phyloP scores from a whole-genome alignment of 1,140 invertebrate species.

The Eciton burchellii region DNA sequence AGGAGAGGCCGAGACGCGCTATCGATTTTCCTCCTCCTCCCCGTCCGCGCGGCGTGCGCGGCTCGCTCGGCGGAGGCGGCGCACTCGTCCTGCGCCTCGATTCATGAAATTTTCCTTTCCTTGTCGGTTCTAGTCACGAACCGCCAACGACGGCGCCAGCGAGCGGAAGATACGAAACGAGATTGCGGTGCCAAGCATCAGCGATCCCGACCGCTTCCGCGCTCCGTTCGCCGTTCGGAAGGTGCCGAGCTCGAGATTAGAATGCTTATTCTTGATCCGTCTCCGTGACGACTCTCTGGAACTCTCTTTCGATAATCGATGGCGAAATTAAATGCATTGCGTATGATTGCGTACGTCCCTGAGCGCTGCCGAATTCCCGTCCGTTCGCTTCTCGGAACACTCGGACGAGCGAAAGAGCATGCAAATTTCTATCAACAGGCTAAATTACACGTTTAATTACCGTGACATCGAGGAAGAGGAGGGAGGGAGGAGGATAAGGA shows the following conservation, averaged over 20 bases:
- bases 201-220: slow-evolving; percentile 46
- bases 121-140: slow-evolving; percentile 60
- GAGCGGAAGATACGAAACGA: slow-evolving; percentile 64
- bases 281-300: background rate
- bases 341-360: background rate
- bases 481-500: background rate
- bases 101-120: slow-evolving; percentile 72
- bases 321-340: background rate
- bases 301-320: background rate
- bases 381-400: background rate
- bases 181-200: slow-evolving; percentile 66
- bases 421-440: background rate
- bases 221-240: background rate
- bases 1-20: slow-evolving; percentile 67
- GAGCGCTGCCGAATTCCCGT: background rate
- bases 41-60: slow-evolving; percentile 49
- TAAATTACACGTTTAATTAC: background rate
- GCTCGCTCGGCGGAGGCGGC: slow-evolving; percentile 53
- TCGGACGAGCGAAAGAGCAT: background rate
- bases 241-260: slow-evolving; percentile 40
- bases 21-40: slow-evolving; percentile 72
- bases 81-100: slow-evolving; percentile 70
- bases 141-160: slow-evolving; percentile 27
- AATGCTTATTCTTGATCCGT: slow-evolving; percentile 48
- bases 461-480: too few species aligned